Evolutionary conservation across 2,113 vertebrate species (phyloP).

Genomic region (Coregonus clupeaformis): DNA sequence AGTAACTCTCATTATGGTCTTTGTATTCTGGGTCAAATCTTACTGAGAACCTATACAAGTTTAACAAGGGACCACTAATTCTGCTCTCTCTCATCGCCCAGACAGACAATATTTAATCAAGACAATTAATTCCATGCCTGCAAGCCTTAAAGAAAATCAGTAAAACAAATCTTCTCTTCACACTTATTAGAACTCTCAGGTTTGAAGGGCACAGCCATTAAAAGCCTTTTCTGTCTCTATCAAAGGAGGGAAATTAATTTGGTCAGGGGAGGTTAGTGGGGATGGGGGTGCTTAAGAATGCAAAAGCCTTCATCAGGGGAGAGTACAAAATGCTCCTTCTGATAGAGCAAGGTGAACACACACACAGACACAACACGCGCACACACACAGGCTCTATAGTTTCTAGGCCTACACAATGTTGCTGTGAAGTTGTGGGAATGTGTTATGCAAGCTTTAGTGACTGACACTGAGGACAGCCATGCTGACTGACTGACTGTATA

Average conservation of each 20-base stretch:
- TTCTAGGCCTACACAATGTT: too few species aligned
- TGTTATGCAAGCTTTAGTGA: too few species aligned
- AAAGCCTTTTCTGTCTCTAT: constrained; percentile 50
- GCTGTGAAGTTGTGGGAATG: too few species aligned
- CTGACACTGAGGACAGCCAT: too few species aligned
- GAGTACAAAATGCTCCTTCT: constrained; percentile 26
- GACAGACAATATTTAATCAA: constrained; percentile 74
- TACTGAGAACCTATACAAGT: constrained; percentile 36
- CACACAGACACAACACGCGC: neutral
- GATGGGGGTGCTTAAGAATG: constrained; percentile 25
- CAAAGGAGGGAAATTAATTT: constrained; percentile 37
- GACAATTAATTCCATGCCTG: constrained; percentile 71
- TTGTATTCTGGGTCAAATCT: constrained; percentile 45
- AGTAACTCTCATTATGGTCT: neutral
- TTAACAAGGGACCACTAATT: constrained; percentile 46
- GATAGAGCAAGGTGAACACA: neutral
- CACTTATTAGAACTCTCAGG: constrained; percentile 66
- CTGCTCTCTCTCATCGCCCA: constrained; percentile 44
- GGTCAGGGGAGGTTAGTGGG: neutral
- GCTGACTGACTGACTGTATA: too few species aligned
- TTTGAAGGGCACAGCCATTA: constrained; percentile 69
- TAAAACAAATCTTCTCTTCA: constrained; percentile 67
- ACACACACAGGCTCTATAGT: too few species aligned
- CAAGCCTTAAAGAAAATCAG: constrained; percentile 67
- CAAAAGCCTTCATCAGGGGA: constrained; percentile 54